Conservation (phyloP, 2,113 vertebrate genomes). For the Upupa epops region DNA sequence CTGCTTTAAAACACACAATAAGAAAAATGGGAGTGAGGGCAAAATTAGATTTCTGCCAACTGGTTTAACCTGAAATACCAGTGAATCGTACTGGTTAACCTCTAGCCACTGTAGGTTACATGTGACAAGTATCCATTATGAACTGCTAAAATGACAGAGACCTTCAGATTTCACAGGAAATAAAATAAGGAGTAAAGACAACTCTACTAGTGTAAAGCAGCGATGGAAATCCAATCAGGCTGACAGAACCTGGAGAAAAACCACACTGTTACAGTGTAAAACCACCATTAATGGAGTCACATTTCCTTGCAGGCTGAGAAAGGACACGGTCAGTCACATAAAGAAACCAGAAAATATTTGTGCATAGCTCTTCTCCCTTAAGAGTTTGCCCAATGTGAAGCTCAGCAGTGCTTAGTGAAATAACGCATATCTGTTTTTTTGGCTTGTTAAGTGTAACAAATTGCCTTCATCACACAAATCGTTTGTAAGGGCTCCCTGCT, state of each 20-base stretch:
- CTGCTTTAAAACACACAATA: neutral
- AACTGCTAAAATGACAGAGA: neutral
- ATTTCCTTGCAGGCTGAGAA: neutral
- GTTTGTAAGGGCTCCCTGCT: neutral
- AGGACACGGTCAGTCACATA: neutral
- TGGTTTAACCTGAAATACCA: neutral
- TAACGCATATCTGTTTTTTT: neutral
- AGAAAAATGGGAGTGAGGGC: neutral
- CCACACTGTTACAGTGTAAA: neutral
- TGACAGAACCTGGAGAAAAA: neutral
- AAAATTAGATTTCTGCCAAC: neutral
- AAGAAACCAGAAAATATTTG: conserved; percentile 1
- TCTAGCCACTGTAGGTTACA: neutral
- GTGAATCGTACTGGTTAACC: neutral
- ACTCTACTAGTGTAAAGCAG: neutral
- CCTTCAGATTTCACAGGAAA: neutral
- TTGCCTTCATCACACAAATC: neutral
- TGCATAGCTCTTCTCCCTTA: neutral
- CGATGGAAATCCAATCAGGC: neutral
- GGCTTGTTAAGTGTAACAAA: neutral
- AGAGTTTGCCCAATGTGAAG: neutral
- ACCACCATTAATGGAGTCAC: neutral
- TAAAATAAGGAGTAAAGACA: neutral
- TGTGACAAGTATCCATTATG: neutral
- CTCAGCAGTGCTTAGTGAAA: neutral